phyloP scores from a whole-genome alignment of 2,888 invertebrate species.

The Bhutanitis thaidina region DNA sequence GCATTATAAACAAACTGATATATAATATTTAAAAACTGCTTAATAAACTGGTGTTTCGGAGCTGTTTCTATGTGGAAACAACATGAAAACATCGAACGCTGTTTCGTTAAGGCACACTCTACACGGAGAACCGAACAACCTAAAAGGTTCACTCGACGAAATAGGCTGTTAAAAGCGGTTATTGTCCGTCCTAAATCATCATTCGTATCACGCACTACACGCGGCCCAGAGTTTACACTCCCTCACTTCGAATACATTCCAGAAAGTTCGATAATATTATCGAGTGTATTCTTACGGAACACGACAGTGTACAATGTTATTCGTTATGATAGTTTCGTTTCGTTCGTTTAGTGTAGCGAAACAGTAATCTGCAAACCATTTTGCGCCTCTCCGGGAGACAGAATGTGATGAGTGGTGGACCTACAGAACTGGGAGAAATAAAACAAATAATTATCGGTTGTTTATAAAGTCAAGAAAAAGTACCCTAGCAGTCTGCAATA shows the following conservation, averaged over 20 bases:
- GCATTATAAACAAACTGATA: background rate
- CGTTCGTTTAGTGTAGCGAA: too few species aligned
- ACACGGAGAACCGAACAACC: too few species aligned
- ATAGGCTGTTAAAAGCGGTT: conserved; percentile 6
- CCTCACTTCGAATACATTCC: conserved; percentile 1
- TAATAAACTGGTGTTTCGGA: too few species aligned
- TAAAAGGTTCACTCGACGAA: background rate
- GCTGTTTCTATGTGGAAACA: background rate
- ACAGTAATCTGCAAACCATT: too few species aligned
- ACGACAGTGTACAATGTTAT: background rate
- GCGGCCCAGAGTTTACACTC: background rate
- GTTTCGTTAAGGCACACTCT: background rate
- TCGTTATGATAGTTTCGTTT: too few species aligned
- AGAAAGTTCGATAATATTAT: conserved; percentile 1
- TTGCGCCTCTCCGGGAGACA: too few species aligned
- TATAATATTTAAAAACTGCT: too few species aligned
- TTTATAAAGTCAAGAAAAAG: too few species aligned
- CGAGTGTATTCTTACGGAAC: background rate
- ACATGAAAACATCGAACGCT: background rate
- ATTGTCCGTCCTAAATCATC: conserved; percentile 20
- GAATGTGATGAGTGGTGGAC: too few species aligned
- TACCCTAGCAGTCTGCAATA: too few species aligned
- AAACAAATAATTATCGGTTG: too few species aligned
- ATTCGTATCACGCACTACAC: conserved; percentile 28
- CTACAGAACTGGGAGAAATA: too few species aligned